Evolutionary conservation across 1,140 invertebrate species (phyloP).

Genomic region (Caenorhabditis brenneri): DNA sequence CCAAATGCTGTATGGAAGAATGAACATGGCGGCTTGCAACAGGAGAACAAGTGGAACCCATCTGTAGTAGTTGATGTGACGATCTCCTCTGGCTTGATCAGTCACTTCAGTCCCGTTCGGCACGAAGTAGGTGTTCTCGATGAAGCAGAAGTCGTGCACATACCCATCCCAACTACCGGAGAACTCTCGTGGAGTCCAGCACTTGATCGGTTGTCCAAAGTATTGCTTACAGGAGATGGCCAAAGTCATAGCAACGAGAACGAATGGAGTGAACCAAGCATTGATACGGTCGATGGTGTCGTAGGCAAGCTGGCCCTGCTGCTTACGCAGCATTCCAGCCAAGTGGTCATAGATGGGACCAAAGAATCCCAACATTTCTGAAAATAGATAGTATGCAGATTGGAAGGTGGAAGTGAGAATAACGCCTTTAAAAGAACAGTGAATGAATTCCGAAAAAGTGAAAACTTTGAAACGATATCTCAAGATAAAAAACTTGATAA

Average conservation of each 20-base stretch:
- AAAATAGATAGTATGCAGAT: no score
- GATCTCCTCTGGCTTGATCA: background rate
- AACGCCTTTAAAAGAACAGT: background rate
- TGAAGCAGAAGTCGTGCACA: constrained; percentile 56
- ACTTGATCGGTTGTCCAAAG: constrained; percentile 72
- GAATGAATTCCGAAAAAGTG: no score
- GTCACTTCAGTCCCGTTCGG: constrained; percentile 40
- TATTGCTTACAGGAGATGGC: constrained; percentile 61
- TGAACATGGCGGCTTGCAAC: constrained; percentile 48
- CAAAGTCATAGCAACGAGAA: constrained; percentile 29
- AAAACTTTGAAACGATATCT: no score
- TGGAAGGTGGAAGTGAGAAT: background rate
- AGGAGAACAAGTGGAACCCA: constrained; percentile 58
- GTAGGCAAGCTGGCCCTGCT: constrained; percentile 45
- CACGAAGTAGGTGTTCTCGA: constrained; percentile 60
- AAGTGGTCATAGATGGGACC: constrained; percentile 45
- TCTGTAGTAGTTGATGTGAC: constrained; percentile 44
- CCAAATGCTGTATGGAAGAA: constrained; percentile 53
- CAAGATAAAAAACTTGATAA: no score
- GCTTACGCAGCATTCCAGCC: background rate
- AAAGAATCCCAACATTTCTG: constrained; percentile 30
- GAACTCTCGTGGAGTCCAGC: constrained; percentile 73
- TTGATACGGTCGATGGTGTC: constrained; percentile 49
- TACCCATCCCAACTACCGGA: constrained; percentile 56
- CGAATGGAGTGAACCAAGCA: constrained; percentile 40